Conservation (phyloP, 2,888 invertebrate genomes). For the Caradrina kadenii region DNA sequence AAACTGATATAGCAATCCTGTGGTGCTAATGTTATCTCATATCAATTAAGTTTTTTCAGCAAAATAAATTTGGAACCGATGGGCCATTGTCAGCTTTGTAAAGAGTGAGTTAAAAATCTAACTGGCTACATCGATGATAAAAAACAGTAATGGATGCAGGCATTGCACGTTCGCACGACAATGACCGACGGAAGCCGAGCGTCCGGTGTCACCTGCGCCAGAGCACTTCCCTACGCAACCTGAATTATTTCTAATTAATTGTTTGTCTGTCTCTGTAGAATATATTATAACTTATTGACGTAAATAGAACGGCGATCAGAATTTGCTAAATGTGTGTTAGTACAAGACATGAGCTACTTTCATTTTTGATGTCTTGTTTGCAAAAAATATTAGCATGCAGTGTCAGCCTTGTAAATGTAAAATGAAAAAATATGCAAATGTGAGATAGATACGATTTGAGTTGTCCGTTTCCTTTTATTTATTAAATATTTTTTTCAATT, state of each 20-base stretch:
- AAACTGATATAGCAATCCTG: slow-evolving; percentile 12
- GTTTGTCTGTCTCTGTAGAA: slow-evolving; percentile 52
- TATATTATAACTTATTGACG: slow-evolving; percentile 50
- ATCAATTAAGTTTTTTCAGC: slow-evolving; percentile 41
- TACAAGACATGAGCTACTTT: slow-evolving; percentile 45
- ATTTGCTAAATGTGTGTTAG: slow-evolving; percentile 38
- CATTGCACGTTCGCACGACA: slow-evolving; percentile 70
- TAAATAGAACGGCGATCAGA: slow-evolving; percentile 50
- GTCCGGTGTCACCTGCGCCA: slow-evolving; percentile 73
- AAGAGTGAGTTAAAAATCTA: slow-evolving; percentile 49
- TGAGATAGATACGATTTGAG: neutral
- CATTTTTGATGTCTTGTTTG: slow-evolving; percentile 41
- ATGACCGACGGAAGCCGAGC: slow-evolving; percentile 76
- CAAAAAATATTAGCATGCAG: slow-evolving; percentile 35
- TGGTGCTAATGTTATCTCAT: slow-evolving; percentile 10
- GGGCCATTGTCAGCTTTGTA: slow-evolving; percentile 46
- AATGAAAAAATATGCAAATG: slow-evolving; percentile 1
- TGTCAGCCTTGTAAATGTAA: slow-evolving; percentile 20
- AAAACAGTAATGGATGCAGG: slow-evolving; percentile 57
- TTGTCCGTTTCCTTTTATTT: slow-evolving; percentile 14
- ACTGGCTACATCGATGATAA: slow-evolving; percentile 47
- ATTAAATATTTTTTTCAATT: neutral
- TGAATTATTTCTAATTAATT: slow-evolving; percentile 68
- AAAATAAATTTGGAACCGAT: slow-evolving; percentile 45
- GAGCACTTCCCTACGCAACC: slow-evolving; percentile 70